Conservation (phyloP, 2,113 vertebrate genomes). For the Regulus satrapa region DNA sequence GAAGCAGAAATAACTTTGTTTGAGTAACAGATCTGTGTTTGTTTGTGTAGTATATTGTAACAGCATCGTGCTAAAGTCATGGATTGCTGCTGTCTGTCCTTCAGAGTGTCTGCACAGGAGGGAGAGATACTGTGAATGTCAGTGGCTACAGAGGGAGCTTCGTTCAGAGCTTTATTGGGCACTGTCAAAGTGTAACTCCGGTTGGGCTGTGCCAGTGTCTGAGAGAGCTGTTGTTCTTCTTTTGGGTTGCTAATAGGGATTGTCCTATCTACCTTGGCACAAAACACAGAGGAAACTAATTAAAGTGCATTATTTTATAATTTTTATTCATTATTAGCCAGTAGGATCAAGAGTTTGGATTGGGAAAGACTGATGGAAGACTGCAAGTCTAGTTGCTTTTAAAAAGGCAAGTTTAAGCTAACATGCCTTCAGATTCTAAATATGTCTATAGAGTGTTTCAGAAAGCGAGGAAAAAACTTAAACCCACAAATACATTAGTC, state of each 20-base stretch:
- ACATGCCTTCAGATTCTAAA: not conserved
- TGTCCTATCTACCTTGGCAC: not conserved
- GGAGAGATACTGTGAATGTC: not conserved
- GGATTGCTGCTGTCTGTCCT: not conserved
- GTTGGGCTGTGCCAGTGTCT: fast-evolving
- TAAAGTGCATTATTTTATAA: not conserved
- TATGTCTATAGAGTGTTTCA: not conserved
- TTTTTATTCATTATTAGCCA: not conserved
- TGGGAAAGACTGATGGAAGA: not conserved
- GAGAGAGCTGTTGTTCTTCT: not conserved
- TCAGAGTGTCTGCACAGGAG: not conserved
- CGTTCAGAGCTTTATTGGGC: not conserved
- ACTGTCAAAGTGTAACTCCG: not conserved
- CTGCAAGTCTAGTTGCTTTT: not conserved
- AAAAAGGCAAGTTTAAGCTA: not conserved
- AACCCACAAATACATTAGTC: not conserved
- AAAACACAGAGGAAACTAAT: not conserved
- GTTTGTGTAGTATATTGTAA: not conserved
- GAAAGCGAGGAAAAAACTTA: not conserved
- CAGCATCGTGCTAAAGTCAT: not conserved
- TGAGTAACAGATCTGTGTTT: not conserved
- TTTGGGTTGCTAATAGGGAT: not conserved
- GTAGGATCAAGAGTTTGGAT: not conserved
- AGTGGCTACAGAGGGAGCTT: not conserved
- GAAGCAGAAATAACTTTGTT: not conserved